Evolutionary conservation across 2,113 vertebrate genomes (phyloP).

Genomic region (Leucopternis melanops): DNA sequence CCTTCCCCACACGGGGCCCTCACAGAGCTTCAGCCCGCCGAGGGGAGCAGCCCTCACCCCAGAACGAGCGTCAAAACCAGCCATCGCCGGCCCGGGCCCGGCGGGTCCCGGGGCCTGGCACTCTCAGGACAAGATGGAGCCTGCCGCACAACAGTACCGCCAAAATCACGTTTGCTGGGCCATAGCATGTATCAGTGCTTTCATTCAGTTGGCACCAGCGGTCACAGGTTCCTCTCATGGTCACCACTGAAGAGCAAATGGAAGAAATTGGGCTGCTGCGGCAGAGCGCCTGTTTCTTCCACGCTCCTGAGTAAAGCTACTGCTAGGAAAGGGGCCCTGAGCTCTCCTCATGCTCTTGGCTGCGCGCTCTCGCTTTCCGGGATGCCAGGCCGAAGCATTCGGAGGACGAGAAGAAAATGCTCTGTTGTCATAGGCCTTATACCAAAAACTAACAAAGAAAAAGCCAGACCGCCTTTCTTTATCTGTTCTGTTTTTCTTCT

Average conservation of each 20-base stretch:
- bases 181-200: accelerated
- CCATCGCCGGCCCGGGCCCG: accelerated
- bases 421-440: background rate
- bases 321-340: accelerated
- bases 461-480: background rate
- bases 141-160: background rate
- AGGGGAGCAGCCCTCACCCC: background rate
- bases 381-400: background rate
- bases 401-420: background rate
- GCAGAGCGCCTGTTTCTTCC: too few relatives aligned
- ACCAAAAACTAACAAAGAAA: background rate
- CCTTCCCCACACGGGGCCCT: accelerated
- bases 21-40: background rate
- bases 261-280: background rate
- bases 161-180: accelerated
- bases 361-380: accelerated
- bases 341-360: background rate
- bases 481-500: background rate
- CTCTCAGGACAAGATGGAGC: too few relatives aligned
- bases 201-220: accelerated
- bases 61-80: accelerated
- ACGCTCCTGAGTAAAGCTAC: accelerated
- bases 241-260: background rate
- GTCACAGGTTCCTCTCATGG: accelerated
- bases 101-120: accelerated